A percentile compares a stretch with the other conserved stretches of the same genome.
These are phyloP conservation scores for Dolichomitus sp. DNA, from an alignment of 2,888 invertebrate species.

Conservation along the genomic window DNA sequence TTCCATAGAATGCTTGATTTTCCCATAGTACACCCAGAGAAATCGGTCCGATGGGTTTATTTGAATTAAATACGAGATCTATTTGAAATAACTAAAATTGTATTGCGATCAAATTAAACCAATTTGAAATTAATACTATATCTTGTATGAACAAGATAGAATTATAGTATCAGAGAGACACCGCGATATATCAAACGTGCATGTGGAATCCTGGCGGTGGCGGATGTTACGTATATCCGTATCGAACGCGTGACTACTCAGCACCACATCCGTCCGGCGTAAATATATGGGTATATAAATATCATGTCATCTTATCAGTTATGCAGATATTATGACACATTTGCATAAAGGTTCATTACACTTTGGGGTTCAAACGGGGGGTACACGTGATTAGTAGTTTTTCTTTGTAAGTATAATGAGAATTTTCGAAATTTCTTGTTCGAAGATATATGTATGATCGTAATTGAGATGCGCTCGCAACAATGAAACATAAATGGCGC, in stretches of 20 bases:
- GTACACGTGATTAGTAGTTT: background rate
- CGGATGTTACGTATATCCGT: slow-evolving; percentile 75
- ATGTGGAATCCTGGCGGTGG: slow-evolving; percentile 54
- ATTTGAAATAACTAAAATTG: no score
- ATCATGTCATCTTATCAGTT: background rate
- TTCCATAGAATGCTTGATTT: background rate
- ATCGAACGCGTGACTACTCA: slow-evolving; percentile 51
- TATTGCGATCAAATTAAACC: no score
- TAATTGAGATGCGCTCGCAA: no score
- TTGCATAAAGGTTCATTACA: background rate
- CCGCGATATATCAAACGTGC: slow-evolving; percentile 36
- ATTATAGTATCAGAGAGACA: background rate
- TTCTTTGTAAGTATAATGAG: no score
- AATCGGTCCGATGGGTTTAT: no score
- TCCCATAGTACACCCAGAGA: no score
- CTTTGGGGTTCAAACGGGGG: background rate
- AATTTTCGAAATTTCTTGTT: no score
- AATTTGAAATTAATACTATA: no score
- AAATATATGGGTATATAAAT: slow-evolving; percentile 2
- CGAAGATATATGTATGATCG: no score
- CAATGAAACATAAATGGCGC: background rate
- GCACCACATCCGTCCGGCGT: slow-evolving; percentile 32
- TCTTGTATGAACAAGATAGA: no score
- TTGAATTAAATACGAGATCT: no score
- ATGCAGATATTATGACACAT: slow-evolving; percentile 8